Conservation (phyloP, 2,888 invertebrate species). For the Calameuta pallipes region DNA sequence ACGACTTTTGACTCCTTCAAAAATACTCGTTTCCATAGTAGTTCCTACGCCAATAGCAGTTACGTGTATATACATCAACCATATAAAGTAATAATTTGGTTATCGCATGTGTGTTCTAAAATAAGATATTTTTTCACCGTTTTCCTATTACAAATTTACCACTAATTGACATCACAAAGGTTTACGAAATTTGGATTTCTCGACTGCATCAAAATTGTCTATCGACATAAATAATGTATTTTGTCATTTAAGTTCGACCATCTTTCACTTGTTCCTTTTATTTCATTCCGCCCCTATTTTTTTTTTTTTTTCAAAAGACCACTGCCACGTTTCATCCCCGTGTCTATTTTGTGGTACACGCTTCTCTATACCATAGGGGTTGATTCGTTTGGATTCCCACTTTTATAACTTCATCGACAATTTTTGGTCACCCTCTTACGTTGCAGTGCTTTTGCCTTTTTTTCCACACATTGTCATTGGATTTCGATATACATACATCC, state of each 20-base stretch:
- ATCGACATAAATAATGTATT: conserved; percentile 47
- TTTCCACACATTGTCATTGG: background rate
- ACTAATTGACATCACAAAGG: background rate
- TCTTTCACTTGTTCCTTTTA: background rate
- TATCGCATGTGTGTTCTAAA: background rate
- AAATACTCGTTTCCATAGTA: background rate
- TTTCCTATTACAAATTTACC: conserved; percentile 28
- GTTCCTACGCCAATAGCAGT: background rate
- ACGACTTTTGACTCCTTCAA: background rate
- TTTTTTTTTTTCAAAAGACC: too few species aligned
- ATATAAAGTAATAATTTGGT: background rate
- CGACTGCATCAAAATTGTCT: background rate
- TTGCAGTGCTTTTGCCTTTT: conserved; percentile 10
- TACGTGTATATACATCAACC: background rate
- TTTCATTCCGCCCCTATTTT: background rate
- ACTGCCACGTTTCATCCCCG: conserved; percentile 14
- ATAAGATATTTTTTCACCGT: conserved; percentile 8
- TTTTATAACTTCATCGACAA: conserved; percentile 61
- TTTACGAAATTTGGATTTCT: background rate
- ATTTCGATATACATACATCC: background rate
- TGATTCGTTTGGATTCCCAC: conserved; percentile 36
- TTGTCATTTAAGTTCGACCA: background rate
- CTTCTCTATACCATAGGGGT: conserved; percentile 32
- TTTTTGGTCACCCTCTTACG: conserved; percentile 51
- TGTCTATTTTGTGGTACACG: conserved; percentile 29